These are phyloP conservation scores for Pelmatolapia mariae DNA, from an alignment of 2,113 vertebrate species.

Conservation along the genomic window DNA sequence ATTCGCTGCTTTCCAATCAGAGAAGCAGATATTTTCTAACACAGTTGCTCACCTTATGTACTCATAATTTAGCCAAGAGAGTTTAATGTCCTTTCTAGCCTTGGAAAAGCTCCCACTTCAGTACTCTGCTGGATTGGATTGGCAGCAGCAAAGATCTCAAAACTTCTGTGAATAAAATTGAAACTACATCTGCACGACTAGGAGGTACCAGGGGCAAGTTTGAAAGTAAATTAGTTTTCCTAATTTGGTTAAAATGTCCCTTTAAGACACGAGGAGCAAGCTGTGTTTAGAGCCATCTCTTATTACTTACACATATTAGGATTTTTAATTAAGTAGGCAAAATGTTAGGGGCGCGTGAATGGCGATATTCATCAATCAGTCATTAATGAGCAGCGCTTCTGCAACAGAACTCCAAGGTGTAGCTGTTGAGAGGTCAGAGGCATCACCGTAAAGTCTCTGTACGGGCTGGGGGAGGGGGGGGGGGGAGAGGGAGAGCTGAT, in stretches of 20 bases:
- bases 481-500: not conserved
- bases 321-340: not conserved
- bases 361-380: not conserved
- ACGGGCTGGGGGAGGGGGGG: not conserved
- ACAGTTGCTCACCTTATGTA: not conserved
- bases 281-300: not conserved
- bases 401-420: not conserved
- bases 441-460: not conserved
- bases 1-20: not conserved
- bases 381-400: not conserved
- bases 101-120: slow-evolving; percentile 2
- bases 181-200: not conserved
- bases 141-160: not conserved
- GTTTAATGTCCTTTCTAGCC: not conserved
- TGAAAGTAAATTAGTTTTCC: not conserved
- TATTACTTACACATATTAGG: not conserved
- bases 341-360: not conserved
- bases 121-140: not conserved
- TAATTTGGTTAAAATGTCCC: not conserved
- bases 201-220: not conserved
- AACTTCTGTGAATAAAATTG: not conserved
- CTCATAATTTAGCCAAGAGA: not conserved
- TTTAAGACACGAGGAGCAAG: not conserved
- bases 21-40: not conserved
- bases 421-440: not conserved